Percentiles rank a stretch among this genome's conserved stretches.
phyloP scores from a whole-genome alignment of 2,888 invertebrate species.

The Hirtodrosophila duncani region DNA sequence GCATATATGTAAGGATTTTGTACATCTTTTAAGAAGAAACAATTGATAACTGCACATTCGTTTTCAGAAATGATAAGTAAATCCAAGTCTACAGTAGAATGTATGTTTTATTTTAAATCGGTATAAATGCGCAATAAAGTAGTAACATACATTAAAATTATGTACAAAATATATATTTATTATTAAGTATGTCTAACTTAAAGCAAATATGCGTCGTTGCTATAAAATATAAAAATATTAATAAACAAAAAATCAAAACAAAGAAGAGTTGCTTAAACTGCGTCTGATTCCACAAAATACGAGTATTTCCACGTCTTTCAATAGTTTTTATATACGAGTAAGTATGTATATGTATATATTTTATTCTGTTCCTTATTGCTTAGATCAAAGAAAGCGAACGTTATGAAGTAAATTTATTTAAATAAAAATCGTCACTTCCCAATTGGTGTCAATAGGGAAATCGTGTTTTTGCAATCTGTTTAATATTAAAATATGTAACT shows the following conservation, averaged over 20 bases:
- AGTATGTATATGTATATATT: not conserved
- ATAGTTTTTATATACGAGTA: slow-evolving; percentile 3
- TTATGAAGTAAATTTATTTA: slow-evolving; percentile 42
- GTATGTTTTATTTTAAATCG: no score
- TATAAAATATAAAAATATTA: slow-evolving; percentile 13
- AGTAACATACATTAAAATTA: slow-evolving; percentile 38
- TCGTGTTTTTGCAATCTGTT: no score
- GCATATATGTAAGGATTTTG: slow-evolving; percentile 10
- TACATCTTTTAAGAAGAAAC: slow-evolving; percentile 21
- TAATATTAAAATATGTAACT: no score
- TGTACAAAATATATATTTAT: slow-evolving; percentile 36
- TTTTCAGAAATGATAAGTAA: slow-evolving; percentile 33
- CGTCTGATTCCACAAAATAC: no score
- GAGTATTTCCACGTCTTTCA: slow-evolving; percentile 1
- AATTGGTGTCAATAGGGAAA: not conserved
- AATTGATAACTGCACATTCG: slow-evolving; percentile 36
- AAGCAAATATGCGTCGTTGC: slow-evolving; percentile 17
- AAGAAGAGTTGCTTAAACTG: no score
- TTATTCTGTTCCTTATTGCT: not conserved
- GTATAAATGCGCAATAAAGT: slow-evolving; percentile 24
- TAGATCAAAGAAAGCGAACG: slow-evolving; percentile 40
- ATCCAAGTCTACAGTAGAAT: slow-evolving; percentile 40
- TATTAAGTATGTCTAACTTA: slow-evolving; percentile 16
- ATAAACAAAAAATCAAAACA: no score
- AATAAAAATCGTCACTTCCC: slow-evolving; percentile 5